Conservation (phyloP, 2,888 invertebrate species). For the Habrosyne pyritoides region DNA sequence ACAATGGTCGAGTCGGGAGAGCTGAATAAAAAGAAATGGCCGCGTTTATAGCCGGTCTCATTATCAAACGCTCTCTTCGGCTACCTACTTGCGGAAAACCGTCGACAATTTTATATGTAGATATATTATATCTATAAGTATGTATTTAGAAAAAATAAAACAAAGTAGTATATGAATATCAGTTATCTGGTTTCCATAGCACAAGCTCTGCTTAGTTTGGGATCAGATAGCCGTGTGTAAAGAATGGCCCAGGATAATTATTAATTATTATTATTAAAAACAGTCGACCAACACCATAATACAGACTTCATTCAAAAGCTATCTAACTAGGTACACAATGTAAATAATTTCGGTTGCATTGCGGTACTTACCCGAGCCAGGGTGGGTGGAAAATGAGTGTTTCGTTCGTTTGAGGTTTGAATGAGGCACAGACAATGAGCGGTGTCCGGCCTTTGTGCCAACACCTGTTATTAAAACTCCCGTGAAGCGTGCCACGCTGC, state of each 20-base stretch:
- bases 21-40: constrained; percentile 64
- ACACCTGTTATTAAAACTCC: constrained; percentile 69
- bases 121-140: too few relatives aligned
- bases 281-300: too few relatives aligned
- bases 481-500: constrained; percentile 20
- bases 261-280: too few relatives aligned
- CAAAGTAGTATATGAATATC: too few relatives aligned
- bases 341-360: constrained; percentile 39
- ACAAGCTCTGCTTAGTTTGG: too few relatives aligned
- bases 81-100: constrained; percentile 47
- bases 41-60: constrained; percentile 62
- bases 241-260: too few relatives aligned
- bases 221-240: too few relatives aligned
- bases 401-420: constrained; percentile 46
- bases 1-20: constrained; percentile 47
- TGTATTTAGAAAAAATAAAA: too few relatives aligned
- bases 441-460: constrained; percentile 53
- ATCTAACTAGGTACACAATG: constrained; percentile 21
- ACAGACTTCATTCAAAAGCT: background rate
- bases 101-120: constrained; percentile 32
- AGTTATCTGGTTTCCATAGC: too few relatives aligned
- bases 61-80: constrained; percentile 66
- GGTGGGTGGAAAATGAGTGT: constrained; percentile 45
- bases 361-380: constrained; percentile 20
- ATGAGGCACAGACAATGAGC: constrained; percentile 42